Base-by-base conservation (phyloP, 1,140 invertebrate species). In the Asobara japonica region DNA sequence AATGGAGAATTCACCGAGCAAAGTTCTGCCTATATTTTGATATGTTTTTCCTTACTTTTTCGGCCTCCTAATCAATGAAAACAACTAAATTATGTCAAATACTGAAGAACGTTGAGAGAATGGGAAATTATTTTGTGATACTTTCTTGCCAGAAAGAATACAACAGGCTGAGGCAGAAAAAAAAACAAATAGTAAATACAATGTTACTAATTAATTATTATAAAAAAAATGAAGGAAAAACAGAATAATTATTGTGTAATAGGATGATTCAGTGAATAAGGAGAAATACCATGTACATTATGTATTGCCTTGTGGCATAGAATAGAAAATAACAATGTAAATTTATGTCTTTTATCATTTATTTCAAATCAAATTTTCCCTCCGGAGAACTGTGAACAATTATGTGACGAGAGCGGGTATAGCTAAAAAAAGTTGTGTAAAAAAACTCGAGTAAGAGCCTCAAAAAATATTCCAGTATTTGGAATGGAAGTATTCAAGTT, bases 71-170 rank as follows among this genome's bases (percentile, higher is more conserved):
- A n/a, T n/a, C n/a, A n/a, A n/a, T n/a, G n/a, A n/a, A n/a, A n/a
- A n/a, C n/a, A n/a, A 45, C 18, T 13, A 69, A 78, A 81, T 78
- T 81, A 80, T 79, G 79, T 79, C 77, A 80, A 82, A 81, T 82
- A 84, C 74, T 82, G 84, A 86, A 82, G 82, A 82, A 80, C 81
- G 81, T 86, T 83, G 82, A 83, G 80, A 86, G 77, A 85, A 82
- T 84, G 82, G 79, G 78, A 85, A 87, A 86, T 85, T 86, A 86
- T 87, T 87, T 87, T 87, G 84, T 87, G 84, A 87, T 87, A 87
- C 84, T 86, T 85, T 86, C 86, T 87, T 86, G 84, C 80, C 81
- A 84, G 84, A 86, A 86, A 86, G 84, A 87, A 87, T 85, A 86
- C 83, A 87, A 85, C 83, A 85, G 81, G 81, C 85, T 86, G 83